Evolutionary conservation across 2,888 invertebrate genomes (phyloP), one percentile per base, ranked within the genome.

Genomic region (Lochmaea crataegi): DNA sequence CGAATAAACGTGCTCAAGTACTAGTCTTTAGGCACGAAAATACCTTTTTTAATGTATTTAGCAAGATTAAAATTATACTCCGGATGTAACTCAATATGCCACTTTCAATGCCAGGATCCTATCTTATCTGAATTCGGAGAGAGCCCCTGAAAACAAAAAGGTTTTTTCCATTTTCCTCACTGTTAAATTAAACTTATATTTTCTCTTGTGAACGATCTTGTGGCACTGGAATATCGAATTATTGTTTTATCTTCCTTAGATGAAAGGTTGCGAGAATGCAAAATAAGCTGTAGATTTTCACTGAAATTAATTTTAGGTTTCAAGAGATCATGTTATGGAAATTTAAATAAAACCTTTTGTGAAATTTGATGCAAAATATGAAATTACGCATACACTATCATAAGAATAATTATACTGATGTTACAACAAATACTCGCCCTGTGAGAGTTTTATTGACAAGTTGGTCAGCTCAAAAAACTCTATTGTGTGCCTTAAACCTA

Each of bases 1-100:
- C 75, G 76, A 73, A 76, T 78, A 76, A 79, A 82, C 82, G 82
- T 82, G 82, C 82, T 79, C 78, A 79, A 82, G 82, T 79, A 81
- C 76, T 72, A 77, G 80, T 80, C 79, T 80, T 80, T 74, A 77
- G 80, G 80, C 82, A 82, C 80, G 81, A 78, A 82, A 82, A 82
- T 81, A 80, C 82, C 80, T 81, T 80, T 81, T 80, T 77, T 77
- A 75, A 76, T 75, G 75, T 75, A 76, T 77, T 71, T 74, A 77
- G 73, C 76, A 76, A 78, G 80, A 78, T 77, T 80, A 77, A 77
- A 80, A 80, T 80, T 80, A 80, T 78, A 60, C 76, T 65, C 71
- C 71, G 77, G 77, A 67, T 58, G 76, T 75, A 77, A 77, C 72
- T 69, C 75, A 72, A 77, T 75, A 75, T 48, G 16, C 74, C 74